These are phyloP conservation scores for Irena cyanogastra DNA, from an alignment of 2,113 vertebrate species.

Conservation along the genomic window DNA sequence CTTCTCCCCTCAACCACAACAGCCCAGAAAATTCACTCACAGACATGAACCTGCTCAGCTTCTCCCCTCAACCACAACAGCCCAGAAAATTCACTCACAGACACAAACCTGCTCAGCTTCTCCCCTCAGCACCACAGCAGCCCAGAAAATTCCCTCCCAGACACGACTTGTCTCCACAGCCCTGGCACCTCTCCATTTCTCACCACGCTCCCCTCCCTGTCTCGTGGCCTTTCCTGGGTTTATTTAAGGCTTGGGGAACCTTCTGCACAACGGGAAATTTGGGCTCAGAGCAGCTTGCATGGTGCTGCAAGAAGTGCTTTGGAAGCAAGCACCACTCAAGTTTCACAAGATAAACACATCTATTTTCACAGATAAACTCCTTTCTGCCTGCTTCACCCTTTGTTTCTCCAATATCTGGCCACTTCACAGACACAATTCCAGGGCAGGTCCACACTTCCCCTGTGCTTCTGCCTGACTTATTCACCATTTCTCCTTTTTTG, in stretches of 20 bases:
- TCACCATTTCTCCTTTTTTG: background rate
- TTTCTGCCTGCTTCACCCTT: background rate
- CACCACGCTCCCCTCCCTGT: background rate
- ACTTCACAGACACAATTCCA: background rate
- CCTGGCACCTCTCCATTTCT: background rate
- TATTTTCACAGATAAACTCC: background rate
- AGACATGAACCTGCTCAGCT: background rate
- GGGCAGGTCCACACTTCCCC: background rate
- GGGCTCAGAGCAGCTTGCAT: background rate
- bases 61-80: background rate
- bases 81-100: background rate
- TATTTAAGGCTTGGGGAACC: constrained; percentile 1
- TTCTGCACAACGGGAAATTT: background rate
- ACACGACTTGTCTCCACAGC: background rate
- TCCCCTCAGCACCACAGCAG: background rate
- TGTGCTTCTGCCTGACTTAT: background rate
- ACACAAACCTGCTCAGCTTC: background rate
- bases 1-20: background rate
- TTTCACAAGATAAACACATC: too few species aligned
- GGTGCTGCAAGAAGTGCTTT: background rate
- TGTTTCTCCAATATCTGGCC: background rate
- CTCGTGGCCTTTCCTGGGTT: background rate
- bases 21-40: background rate
- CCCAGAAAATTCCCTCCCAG: background rate
- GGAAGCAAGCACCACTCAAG: background rate